A percentile compares a stretch with the other conserved stretches of the same genome.
Evolutionary conservation across 2,797 vertebrate species (phyloP).

Genomic region (Glossophaga mutica): DNA sequence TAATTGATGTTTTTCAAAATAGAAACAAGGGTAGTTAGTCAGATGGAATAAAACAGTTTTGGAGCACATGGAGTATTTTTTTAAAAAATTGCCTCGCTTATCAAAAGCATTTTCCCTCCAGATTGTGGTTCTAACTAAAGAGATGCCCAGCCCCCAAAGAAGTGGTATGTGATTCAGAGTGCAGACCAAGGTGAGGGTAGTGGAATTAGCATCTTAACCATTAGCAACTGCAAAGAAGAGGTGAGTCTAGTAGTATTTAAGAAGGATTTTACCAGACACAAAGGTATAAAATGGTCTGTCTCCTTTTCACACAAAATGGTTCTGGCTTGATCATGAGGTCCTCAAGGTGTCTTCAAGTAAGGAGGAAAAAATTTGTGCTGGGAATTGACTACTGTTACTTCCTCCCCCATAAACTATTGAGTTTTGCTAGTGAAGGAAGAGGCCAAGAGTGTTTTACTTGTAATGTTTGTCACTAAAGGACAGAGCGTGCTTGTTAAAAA

Average conservation of each 20-base stretch:
- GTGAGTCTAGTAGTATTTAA: neutral
- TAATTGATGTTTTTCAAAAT: slow-evolving; percentile 63
- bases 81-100: neutral
- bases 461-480: slow-evolving; percentile 17
- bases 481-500: neutral
- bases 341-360: slow-evolving; percentile 59
- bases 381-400: slow-evolving; percentile 34
- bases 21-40: slow-evolving; percentile 40
- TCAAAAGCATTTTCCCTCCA: slow-evolving; percentile 56
- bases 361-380: slow-evolving; percentile 55
- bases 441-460: slow-evolving; percentile 42
- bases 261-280: slow-evolving; percentile 55
- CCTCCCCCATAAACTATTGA: neutral
- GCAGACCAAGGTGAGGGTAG: neutral
- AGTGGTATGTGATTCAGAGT: slow-evolving; percentile 17
- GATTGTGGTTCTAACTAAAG: slow-evolving; percentile 9
- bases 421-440: slow-evolving; percentile 31
- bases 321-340: slow-evolving; percentile 48
- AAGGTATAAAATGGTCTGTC: slow-evolving; percentile 41
- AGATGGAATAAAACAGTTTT: slow-evolving; percentile 57
- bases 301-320: slow-evolving; percentile 42
- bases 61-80: neutral
- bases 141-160: neutral
- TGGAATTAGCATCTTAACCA: neutral
- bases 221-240: slow-evolving; percentile 26